Conservation (phyloP, 2,113 vertebrate species). For the Notarius lentiginosus region DNA sequence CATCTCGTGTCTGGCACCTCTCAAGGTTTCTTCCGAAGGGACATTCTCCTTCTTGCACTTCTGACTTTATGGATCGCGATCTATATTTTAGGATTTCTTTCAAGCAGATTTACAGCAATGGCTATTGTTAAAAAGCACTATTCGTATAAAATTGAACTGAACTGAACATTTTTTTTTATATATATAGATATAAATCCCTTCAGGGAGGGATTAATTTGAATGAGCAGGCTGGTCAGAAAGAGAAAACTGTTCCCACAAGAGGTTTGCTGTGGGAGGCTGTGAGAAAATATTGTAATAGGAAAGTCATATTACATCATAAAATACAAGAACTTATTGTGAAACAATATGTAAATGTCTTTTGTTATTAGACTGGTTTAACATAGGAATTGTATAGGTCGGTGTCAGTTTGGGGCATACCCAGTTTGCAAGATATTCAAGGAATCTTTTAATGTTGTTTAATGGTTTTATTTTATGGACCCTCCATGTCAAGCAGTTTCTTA, state of each 20-base stretch:
- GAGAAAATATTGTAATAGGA: not conserved
- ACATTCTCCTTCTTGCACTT: not conserved
- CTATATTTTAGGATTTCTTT: not conserved
- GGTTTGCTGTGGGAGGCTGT: not conserved
- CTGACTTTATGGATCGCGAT: not conserved
- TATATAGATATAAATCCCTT: not conserved
- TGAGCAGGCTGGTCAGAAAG: not conserved
- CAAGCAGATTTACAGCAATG: not conserved
- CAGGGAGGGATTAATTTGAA: not conserved
- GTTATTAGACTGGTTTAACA: not conserved
- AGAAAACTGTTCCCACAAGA: not conserved
- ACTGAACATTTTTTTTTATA: not conserved
- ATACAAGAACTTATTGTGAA: not conserved
- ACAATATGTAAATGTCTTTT: not conserved
- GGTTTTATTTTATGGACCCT: not conserved
- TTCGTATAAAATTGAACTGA: not conserved
- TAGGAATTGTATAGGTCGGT: not conserved
- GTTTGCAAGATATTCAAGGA: not conserved
- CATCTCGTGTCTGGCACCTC: not conserved
- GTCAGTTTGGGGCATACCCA: not conserved
- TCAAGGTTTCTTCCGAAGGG: not conserved
- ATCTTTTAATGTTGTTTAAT: not conserved
- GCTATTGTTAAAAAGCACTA: not conserved
- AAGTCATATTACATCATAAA: conserved; percentile 12
- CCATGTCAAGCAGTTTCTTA: not conserved